Evolutionary conservation across 53 echinoderm and acorn worm genomes (phyloP).

Genomic region (Antedon mediterranea): DNA sequence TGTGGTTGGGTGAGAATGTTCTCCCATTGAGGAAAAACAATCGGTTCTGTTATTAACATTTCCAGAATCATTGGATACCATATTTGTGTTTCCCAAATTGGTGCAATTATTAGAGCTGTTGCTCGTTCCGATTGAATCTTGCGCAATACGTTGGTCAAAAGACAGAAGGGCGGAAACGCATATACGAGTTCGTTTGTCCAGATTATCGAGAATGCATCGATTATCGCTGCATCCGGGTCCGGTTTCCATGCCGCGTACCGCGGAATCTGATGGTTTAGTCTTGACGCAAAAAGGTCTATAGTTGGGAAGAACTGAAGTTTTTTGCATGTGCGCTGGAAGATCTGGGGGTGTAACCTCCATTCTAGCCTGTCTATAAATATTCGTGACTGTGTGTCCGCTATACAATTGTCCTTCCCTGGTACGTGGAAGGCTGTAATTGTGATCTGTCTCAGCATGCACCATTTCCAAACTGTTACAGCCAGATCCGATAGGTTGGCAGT

Average conservation of each 20-base stretch:
- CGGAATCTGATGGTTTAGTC: slow-evolving; percentile 6
- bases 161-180: slow-evolving; percentile 29
- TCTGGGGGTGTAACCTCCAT: slow-evolving; percentile 5
- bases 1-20: slow-evolving; percentile 4
- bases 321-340: slow-evolving; percentile 2
- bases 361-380: slow-evolving; percentile 15
- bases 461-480: slow-evolving; percentile 8
- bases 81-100: slow-evolving; percentile 12
- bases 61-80: slow-evolving; percentile 19
- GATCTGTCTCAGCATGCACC: slow-evolving; percentile 18
- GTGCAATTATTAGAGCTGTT: slow-evolving; percentile 4
- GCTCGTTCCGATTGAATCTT: slow-evolving; percentile 11
- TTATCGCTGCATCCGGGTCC: slow-evolving; percentile 6
- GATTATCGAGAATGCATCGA: background rate
- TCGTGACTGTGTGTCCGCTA: slow-evolving; percentile 20
- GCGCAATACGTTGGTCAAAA: slow-evolving; percentile 2
- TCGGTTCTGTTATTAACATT: slow-evolving; percentile 2
- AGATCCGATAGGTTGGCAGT: slow-evolving; percentile 1
- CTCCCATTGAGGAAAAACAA: background rate
- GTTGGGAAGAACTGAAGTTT: background rate
- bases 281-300: slow-evolving; percentile 15
- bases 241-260: slow-evolving; percentile 20
- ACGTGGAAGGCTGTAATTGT: slow-evolving; percentile 15
- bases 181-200: slow-evolving; percentile 5
- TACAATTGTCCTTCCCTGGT: slow-evolving; percentile 12